Percentiles rank a stretch among this genome's conserved stretches.
Conservation (phyloP, 2,797 vertebrate genomes). For the Ctenopoma multispine region DNA sequence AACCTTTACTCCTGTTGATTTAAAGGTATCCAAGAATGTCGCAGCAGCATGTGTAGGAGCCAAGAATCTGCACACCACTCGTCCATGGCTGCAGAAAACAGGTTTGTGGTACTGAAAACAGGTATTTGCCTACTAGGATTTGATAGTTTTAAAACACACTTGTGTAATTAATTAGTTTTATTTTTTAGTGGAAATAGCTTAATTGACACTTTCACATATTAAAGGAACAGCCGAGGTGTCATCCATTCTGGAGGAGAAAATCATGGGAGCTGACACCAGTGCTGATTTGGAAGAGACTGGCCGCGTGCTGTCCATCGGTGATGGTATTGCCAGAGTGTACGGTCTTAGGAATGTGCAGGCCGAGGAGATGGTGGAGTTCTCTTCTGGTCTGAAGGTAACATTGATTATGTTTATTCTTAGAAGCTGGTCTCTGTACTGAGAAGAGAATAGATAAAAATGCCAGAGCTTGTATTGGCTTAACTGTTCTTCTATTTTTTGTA, state of each 20-base stretch:
- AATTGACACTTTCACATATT: background rate
- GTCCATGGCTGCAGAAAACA: conserved; percentile 88
- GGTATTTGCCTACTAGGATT: background rate
- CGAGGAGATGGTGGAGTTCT: conserved; percentile 99
- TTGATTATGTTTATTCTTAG: background rate
- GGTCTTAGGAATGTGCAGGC: conserved; percentile 97
- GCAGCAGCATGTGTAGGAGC: conserved; percentile 90
- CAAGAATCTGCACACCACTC: conserved; percentile 89
- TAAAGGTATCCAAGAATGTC: conserved; percentile 91
- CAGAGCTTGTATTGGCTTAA: too few relatives aligned
- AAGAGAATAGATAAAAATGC: too few relatives aligned
- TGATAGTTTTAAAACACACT: background rate
- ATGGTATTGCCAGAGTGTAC: conserved; percentile 97
- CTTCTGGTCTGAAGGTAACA: conserved; percentile 94
- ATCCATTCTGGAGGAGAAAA: conserved; percentile 96
- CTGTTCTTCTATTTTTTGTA: background rate
- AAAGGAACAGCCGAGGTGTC: conserved; percentile 88
- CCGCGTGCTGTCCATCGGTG: conserved; percentile 96
- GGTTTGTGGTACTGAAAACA: conserved; percentile 78
- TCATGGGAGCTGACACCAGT: conserved; percentile 92
- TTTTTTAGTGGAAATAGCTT: background rate
- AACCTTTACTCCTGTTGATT: background rate
- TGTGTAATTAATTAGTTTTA: background rate
- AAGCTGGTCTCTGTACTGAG: background rate
- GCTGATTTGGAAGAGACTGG: conserved; percentile 96